Evolutionary conservation across 2,797 vertebrate species (phyloP).

Genomic region (Morelia viridis): DNA sequence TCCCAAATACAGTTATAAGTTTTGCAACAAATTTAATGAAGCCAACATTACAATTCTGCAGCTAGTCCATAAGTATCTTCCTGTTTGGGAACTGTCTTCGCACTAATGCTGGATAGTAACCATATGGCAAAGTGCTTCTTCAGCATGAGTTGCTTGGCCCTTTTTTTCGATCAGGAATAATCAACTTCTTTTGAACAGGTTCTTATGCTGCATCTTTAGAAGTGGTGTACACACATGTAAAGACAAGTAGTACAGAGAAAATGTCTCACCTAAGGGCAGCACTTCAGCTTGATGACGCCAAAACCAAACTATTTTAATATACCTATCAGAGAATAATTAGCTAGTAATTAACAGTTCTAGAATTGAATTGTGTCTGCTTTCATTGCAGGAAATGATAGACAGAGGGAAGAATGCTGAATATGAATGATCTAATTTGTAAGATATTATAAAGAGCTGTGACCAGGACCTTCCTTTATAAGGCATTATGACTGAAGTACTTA

Average conservation of each 20-base stretch:
- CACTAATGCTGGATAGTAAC: not conserved
- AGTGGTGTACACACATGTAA: slow-evolving; percentile 6
- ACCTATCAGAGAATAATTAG: slow-evolving; percentile 55
- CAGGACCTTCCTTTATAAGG: not conserved
- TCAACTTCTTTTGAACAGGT: slow-evolving; percentile 31
- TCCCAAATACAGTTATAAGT: not conserved
- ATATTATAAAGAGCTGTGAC: not conserved
- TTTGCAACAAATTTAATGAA: not conserved
- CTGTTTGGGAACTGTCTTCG: not conserved
- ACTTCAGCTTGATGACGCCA: slow-evolving; percentile 44
- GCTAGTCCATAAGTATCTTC: not conserved
- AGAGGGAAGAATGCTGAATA: not conserved
- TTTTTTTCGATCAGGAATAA: slow-evolving; percentile 21
- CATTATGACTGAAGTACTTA: not conserved
- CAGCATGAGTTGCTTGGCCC: not conserved
- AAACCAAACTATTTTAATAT: slow-evolving; percentile 54
- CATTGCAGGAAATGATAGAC: slow-evolving; percentile 55
- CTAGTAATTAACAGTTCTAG: slow-evolving; percentile 54
- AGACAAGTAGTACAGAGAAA: slow-evolving; percentile 36
- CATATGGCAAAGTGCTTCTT: slow-evolving; percentile 33
- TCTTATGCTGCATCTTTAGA: slow-evolving; percentile 30
- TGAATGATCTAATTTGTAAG: not conserved
- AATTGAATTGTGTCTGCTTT: slow-evolving; percentile 61
- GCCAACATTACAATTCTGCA: not conserved
- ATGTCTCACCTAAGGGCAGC: slow-evolving; percentile 22